Base-by-base conservation (phyloP, 2,113 vertebrate genomes). In the Australoheros scitulus region DNA sequence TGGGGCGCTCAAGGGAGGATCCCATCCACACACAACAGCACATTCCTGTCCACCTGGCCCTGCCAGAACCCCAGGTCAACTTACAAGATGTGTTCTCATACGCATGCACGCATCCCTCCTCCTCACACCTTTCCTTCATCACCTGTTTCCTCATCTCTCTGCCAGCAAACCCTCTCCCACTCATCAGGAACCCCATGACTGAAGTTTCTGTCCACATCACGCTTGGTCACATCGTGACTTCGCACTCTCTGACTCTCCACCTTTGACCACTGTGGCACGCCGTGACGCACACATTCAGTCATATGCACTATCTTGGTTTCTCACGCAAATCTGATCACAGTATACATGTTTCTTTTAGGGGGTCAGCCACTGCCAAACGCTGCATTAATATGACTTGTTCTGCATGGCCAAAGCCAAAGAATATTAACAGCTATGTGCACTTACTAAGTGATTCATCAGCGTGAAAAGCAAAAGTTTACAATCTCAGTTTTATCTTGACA, bases 31-130 rank as follows among this genome's bases (percentile, higher is more conserved):
- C 84, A 92, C 90, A 95, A 88, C 92, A 93, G 86, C 93, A 94
- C 92, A 95, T 96, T 96, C 94, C 93, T 85, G 60, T 90, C 89
- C 91, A 95, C 93, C 95, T 96, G 93, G 89, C 88, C 89, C 80
- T 88, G 93, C 92, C 92, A 93, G 79, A 83, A 85, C 83, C 88
- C 81, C 61, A 82, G 92, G 89, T 95, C 94, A 85, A 61, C 77
- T 96, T 94, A 94, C 94, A 95, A 74, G 87, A 90, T 75, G 82
- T 85, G 87, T 74, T 79, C 57, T 70, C 56, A 65, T 36, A 72
- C 76, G 36, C 10, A 34, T 52, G 84, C 34, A 34, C 50, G 58
- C 24, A 50, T n/a, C 26, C 43, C 50, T 82, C 76, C 83, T 58
- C 70, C 82, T 91, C 83, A 81, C 91, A 90, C 86, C 81, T 90